These are phyloP conservation scores for Drosophila pseudotakahashii DNA, from an alignment of 2,888 invertebrate species.

Conservation along the genomic window DNA sequence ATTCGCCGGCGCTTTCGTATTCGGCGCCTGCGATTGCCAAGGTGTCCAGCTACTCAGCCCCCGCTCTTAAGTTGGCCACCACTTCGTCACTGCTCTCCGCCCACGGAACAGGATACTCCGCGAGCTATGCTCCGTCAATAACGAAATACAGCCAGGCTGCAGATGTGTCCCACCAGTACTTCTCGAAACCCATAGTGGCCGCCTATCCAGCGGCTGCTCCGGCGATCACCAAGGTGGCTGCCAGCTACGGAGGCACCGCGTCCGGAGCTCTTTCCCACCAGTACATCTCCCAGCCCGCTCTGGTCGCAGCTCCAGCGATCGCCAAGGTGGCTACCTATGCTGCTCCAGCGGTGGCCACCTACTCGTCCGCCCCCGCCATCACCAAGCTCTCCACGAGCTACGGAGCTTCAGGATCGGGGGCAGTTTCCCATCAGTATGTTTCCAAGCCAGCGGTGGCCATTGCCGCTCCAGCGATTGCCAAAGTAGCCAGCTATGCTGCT, in stretches of 20 bases:
- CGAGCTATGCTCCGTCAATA: conserved; percentile 70
- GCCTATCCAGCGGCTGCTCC: conserved; percentile 59
- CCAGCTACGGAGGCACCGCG: conserved; percentile 49
- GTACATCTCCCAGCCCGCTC: conserved; percentile 72
- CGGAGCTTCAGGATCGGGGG: conserved; percentile 45
- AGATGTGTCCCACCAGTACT: conserved; percentile 51
- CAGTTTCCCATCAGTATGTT: conserved; percentile 63
- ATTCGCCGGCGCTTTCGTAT: conserved; percentile 71
- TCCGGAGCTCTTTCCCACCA: conserved; percentile 63
- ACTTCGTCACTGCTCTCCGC: conserved; percentile 59
- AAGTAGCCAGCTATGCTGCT: conserved; percentile 50
- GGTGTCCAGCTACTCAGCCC: conserved; percentile 52
- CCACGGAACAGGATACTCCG: conserved; percentile 54
- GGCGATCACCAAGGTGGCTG: conserved; percentile 47
- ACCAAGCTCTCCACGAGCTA: conserved; percentile 42
- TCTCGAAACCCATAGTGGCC: conserved; percentile 61
- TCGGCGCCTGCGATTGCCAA: conserved; percentile 65
- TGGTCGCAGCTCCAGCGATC: conserved; percentile 41
- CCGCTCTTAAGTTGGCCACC: conserved; percentile 51
- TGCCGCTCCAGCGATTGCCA: conserved; percentile 46
- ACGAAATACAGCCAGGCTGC: conserved; percentile 70
- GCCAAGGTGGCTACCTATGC: conserved; percentile 44
- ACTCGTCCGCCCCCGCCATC: conserved; percentile 46
- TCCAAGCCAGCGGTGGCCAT: conserved; percentile 66
- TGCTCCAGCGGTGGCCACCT: conserved; percentile 76